Conservation (phyloP, 2,797 vertebrate species). For the Arremon brunneinucha region DNA sequence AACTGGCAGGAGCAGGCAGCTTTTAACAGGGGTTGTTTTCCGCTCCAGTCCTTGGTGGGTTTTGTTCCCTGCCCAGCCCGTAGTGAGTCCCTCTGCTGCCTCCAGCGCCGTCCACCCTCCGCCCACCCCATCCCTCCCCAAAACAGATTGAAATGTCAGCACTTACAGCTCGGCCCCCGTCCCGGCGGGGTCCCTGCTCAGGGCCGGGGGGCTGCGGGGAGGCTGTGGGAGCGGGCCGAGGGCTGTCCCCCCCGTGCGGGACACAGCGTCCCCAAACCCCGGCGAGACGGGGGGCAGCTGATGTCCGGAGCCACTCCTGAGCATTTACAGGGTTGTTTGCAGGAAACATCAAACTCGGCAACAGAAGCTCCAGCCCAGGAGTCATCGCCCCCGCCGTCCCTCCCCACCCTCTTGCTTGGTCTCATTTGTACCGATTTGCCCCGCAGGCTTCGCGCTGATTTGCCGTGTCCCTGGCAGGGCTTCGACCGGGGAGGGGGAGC, state of each 20-base stretch:
- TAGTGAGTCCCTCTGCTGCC: background rate
- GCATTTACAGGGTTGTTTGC: conserved; percentile 30
- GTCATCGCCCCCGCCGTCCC: background rate
- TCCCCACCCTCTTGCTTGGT: conserved; percentile 58
- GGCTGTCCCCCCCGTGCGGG: fast-evolving
- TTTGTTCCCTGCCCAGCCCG: background rate
- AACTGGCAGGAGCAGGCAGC: background rate
- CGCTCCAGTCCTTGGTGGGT: background rate
- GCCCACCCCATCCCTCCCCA: background rate
- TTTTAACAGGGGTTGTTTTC: background rate
- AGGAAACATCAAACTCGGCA: conserved; percentile 44
- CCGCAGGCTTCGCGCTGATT: conserved; percentile 60
- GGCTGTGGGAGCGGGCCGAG: background rate
- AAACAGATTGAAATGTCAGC: background rate
- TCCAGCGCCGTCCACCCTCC: background rate
- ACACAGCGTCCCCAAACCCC: background rate
- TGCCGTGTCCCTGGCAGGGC: conserved; percentile 59
- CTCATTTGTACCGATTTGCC: conserved; percentile 66
- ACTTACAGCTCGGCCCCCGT: conserved; percentile 45
- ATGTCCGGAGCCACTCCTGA: background rate
- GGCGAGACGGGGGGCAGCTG: background rate
- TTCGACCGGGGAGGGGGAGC: conserved; percentile 36
- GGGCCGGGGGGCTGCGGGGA: background rate
- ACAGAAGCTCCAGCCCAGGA: conserved; percentile 36
- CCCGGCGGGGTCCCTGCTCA: background rate